Evolutionary conservation across 2,888 invertebrate species (phyloP).

Genomic region (Zele albiditarsus): DNA sequence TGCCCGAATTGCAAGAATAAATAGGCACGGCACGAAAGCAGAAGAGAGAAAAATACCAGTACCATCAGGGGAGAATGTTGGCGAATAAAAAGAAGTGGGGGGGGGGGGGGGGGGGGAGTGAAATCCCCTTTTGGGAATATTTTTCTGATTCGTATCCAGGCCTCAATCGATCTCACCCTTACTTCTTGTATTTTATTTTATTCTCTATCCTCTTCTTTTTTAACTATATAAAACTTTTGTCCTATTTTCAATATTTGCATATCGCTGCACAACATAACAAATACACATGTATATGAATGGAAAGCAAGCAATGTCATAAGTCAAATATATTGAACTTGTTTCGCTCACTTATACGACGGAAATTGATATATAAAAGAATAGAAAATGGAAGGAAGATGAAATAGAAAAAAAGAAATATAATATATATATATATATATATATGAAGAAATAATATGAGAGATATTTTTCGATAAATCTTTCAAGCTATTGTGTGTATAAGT

Average conservation of each 20-base stretch:
- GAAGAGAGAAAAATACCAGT: constrained; percentile 40
- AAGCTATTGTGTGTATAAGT: constrained; percentile 40
- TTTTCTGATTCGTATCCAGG: constrained; percentile 42
- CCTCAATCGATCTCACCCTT: constrained; percentile 44
- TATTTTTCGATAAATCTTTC: constrained; percentile 53
- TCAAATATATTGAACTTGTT: constrained; percentile 21
- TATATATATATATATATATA: constrained; percentile 16
- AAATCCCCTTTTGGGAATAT: constrained; percentile 44
- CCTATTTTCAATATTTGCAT: background rate
- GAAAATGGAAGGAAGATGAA: background rate
- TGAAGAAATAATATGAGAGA: constrained; percentile 46
- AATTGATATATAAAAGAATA: constrained; percentile 9
- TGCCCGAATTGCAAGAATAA: constrained; percentile 31
- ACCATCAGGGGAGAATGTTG: background rate
- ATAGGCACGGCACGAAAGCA: constrained; percentile 27
- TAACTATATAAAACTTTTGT: background rate
- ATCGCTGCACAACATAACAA: background rate
- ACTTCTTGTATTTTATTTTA: background rate
- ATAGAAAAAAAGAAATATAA: background rate
- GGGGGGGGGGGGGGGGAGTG: background rate
- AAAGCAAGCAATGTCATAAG: background rate
- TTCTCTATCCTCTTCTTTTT: background rate
- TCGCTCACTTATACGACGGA: background rate
- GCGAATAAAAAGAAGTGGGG: background rate
- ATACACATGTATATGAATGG: background rate